phyloP scores from a whole-genome alignment of 1,140 invertebrate genomes.

The Acromyrmex charruanus region DNA sequence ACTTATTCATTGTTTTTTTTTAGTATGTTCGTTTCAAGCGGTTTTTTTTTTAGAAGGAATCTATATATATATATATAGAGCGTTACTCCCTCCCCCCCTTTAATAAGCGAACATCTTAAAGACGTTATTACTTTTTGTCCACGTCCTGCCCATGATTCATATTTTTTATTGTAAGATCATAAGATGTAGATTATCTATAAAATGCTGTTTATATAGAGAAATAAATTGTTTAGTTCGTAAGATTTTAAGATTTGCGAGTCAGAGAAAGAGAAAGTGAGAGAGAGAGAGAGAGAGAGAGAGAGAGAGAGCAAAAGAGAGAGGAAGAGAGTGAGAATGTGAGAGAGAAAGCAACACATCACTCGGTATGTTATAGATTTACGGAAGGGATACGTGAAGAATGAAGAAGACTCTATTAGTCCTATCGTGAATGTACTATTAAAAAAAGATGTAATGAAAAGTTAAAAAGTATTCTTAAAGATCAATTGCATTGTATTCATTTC shows the following conservation, averaged over 20 bases:
- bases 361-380: slow-evolving; percentile 32
- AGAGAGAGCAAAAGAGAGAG: neutral
- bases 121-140: slow-evolving; percentile 41
- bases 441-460: slow-evolving; percentile 62
- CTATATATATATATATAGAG: slow-evolving; percentile 36
- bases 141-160: slow-evolving; percentile 14
- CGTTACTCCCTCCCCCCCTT: slow-evolving; percentile 13
- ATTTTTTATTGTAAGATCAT: slow-evolving; percentile 66
- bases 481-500: slow-evolving; percentile 59
- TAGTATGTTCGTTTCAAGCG: slow-evolving; percentile 30
- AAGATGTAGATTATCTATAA: slow-evolving; percentile 70
- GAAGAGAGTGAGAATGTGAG: neutral
- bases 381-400: slow-evolving; percentile 27
- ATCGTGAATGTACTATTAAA: slow-evolving; percentile 67
- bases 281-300: slow-evolving; percentile 4
- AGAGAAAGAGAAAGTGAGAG: neutral
- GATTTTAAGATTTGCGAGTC: slow-evolving; percentile 65
- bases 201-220: slow-evolving; percentile 72
- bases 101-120: slow-evolving; percentile 42
- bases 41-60: slow-evolving; percentile 23
- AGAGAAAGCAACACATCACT: slow-evolving; percentile 39
- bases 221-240: slow-evolving; percentile 74
- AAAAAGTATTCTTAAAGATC: slow-evolving; percentile 67
- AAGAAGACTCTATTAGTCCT: slow-evolving; percentile 55
- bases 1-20: slow-evolving; percentile 56